Evolutionary conservation across 2,113 vertebrate genomes (phyloP), one percentile per base, ranked within the genome.

Genomic region (Gorsachius goisagi): DNA sequence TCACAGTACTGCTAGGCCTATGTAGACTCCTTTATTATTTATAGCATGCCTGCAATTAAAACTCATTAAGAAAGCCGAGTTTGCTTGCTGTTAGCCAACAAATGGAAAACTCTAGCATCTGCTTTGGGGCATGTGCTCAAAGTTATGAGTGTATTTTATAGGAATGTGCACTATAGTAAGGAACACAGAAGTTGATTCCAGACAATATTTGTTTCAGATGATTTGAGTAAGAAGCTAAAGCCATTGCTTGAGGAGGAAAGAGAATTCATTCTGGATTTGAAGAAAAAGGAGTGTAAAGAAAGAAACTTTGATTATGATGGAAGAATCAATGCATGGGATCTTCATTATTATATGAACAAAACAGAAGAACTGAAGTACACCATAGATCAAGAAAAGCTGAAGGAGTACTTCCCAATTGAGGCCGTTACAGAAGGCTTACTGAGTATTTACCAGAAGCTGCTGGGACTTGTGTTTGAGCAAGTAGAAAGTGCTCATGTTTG

Each of bases 291-390:
- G 88, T 99, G 99, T 87, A 79, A 98, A 96, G 98, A 98, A 97
- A 98, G 85, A 96, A 98, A 98, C 50, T 92, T 97, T 35, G 81
- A 94, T 30, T 99, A 98, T 44, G 99, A 99, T 30, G 98, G 98
- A 77, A 98, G 97, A 97, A 99, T 99, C 97, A 98, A 99, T 22
- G 99, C 99, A 15, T 99, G 99, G 99, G 99, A 99, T 97, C 96
- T 99, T 50, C 98, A 98, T 64, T 99, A 99, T 93, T 99, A 99
- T 94, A 99, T 99, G 99, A 99, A 98, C 69, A 98, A 98, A 92
- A 99, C 99, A 78, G 99, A 99, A 97, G 98, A 99, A 95, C 98
- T 99, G 94, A 99, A 98, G 96, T 99, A 99, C 58, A 98, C 98
- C 2, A 97, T 99, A 73, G 98, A 99, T 97, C 99, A 99, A 95